Conservation (phyloP, 2,113 vertebrate genomes). For the Ia io region DNA sequence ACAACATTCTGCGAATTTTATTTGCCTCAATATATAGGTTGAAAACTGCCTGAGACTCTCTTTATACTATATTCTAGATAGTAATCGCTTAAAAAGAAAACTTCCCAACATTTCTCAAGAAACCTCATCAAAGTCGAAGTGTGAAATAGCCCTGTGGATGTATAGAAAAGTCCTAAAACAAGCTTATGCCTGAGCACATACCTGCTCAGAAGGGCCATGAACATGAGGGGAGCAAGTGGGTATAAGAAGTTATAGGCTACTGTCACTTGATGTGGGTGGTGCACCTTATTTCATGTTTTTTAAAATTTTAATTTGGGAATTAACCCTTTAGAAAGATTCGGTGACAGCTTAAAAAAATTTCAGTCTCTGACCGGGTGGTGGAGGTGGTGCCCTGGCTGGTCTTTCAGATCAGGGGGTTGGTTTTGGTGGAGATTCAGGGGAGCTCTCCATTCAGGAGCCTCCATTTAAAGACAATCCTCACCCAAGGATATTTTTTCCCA, state of each 20-base stretch:
- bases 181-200: background rate
- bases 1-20: constrained; percentile 2
- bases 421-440: background rate
- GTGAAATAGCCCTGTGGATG: background rate
- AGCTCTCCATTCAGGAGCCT: background rate
- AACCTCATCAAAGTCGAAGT: background rate
- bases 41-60: background rate
- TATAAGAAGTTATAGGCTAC: background rate
- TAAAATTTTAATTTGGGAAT: background rate
- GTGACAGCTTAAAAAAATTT: background rate
- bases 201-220: background rate
- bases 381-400: background rate
- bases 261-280: background rate
- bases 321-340: background rate
- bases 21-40: background rate
- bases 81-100: background rate
- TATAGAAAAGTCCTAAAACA: background rate
- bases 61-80: background rate
- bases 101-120: background rate
- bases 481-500: too few species aligned
- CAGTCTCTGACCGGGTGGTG: background rate
- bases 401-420: background rate
- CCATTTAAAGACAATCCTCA: background rate
- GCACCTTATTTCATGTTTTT: background rate
- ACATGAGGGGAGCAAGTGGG: background rate